Evolutionary conservation across 92 coral and sea anemone species (phyloP), one percentile per base, ranked within the genome.

Genomic region (Epizoanthus scotinus): DNA sequence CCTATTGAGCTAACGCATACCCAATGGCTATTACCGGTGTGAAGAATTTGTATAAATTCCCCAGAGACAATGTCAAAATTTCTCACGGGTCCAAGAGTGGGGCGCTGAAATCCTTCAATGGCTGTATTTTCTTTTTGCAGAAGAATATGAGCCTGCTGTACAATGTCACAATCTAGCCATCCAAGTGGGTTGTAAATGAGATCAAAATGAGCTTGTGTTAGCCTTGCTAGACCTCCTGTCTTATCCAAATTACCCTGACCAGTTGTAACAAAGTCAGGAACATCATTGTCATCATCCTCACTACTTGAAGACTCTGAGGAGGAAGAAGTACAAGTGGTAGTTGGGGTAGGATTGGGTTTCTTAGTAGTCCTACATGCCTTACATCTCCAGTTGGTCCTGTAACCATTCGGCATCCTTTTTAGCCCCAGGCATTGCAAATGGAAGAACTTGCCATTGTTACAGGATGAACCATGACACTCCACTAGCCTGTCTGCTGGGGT

Each of bases 351-450:
- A 28, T 29, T 66, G 17, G 42, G 18, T 47, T 66, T 66, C 28
- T 27, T 66, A 63, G 26, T 58, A 31, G 69, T 49, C 64, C 62
- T 84, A 72, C 92, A 89, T 44, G 73, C 64, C 17, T 38, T 44
- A 63, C 89, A 89, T 44, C 81, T 28, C 92, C 89, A 89, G 50
- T 89, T 77, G 69, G 91, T 78, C 79, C 73, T 80, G 15, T 84
- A 53, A 52, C 79, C 84, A 53, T 47, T 84, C 40, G 91, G 91
- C 21, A 70, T 49, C 22, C 86, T 74, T 57, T 88, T 88, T 56
- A 69, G 77, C 13, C 82, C 72, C 78, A 84, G 34, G 77, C 91
- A 88, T 42, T 61, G 22, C 83, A 79, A 67, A 47, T 88, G 86
- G 31, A 85, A 88, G 53, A 61, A 84, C 34, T 79, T 79, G 19